A percentile compares a stretch with the other conserved stretches of the same genome.
phyloP scores from a whole-genome alignment of 2,113 vertebrate genomes.

The Otus sunia region DNA sequence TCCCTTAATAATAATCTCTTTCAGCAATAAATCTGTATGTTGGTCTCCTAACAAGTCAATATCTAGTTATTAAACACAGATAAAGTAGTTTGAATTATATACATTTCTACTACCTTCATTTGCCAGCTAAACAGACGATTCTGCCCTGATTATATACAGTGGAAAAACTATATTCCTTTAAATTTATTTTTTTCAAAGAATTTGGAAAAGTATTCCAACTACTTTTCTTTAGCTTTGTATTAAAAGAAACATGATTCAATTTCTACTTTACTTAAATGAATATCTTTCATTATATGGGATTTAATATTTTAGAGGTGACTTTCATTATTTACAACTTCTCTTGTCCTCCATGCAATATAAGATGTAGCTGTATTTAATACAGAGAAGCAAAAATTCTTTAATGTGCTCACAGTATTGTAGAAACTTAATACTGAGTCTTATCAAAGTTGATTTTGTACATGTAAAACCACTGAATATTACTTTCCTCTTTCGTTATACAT shows the following conservation, averaged over 20 bases:
- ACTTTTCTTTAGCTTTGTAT: background rate
- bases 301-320: background rate
- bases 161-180: background rate
- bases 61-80: background rate
- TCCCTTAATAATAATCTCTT: background rate
- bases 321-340: background rate
- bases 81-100: background rate
- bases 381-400: background rate
- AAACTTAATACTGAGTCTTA: background rate
- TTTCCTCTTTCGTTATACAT: background rate
- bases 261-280: background rate
- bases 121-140: background rate
- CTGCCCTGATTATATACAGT: background rate
- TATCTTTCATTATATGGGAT: background rate
- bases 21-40: background rate
- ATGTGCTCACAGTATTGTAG: background rate
- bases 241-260: background rate
- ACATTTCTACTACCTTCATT: background rate
- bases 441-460: background rate
- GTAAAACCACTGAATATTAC: background rate
- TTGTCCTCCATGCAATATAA: background rate
- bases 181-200: background rate
- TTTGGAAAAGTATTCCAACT: background rate
- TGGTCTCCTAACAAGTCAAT: background rate
- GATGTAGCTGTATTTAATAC: background rate